Evolutionary conservation across 2,113 vertebrate species (phyloP).

Genomic region (Rhinogobius similis): DNA sequence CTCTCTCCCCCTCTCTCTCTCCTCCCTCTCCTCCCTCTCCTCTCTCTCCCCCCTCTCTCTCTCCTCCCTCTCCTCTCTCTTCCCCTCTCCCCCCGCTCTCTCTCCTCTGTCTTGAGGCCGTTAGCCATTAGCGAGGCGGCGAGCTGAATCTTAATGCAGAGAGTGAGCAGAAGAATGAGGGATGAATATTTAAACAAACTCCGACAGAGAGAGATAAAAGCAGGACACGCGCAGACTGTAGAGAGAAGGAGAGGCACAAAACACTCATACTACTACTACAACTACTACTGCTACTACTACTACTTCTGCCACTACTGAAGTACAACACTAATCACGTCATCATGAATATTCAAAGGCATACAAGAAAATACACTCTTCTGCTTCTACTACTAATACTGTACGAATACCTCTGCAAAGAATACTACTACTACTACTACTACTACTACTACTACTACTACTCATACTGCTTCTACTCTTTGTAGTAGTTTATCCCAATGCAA

Average conservation of each 20-base stretch:
- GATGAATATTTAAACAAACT: conserved; percentile 68
- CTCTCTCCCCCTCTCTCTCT: background rate
- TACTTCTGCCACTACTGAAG: background rate
- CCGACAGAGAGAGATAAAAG: conserved; percentile 31
- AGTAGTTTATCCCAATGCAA: too few relatives aligned
- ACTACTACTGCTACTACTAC: background rate
- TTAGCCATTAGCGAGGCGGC: conserved; percentile 56
- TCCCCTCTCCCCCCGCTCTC: too few relatives aligned
- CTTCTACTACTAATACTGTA: background rate
- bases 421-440: background rate
- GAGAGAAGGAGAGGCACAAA: background rate
- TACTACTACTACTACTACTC: background rate
- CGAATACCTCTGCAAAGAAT: background rate
- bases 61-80: background rate
- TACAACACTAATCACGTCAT: background rate
- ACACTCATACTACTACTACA: background rate
- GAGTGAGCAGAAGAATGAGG: conserved; percentile 27
- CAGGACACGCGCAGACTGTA: background rate
- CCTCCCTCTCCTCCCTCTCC: conserved; percentile 22
- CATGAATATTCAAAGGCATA: background rate
- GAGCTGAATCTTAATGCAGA: conserved; percentile 67
- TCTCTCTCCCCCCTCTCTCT: background rate
- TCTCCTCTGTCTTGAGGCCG: conserved; percentile 1
- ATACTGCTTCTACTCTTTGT: background rate
- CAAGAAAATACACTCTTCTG: background rate